Evolutionary conservation across 2,888 invertebrate species (phyloP).

Genomic region (Ectobius pallidus): DNA sequence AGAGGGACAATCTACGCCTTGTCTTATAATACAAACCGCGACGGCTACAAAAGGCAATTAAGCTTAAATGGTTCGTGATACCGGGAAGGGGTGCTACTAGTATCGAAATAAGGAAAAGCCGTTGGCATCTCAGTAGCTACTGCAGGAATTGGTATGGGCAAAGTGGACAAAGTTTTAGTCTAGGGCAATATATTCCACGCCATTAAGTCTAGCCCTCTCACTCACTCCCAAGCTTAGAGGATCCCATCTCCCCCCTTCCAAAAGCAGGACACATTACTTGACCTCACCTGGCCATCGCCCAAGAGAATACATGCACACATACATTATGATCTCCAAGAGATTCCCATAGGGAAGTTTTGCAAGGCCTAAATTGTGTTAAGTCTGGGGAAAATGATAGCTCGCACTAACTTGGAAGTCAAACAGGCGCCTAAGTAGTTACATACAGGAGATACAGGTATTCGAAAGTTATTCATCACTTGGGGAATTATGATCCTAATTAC

Average conservation of each 20-base stretch:
- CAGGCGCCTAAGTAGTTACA: too few relatives aligned
- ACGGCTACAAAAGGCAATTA: conserved; percentile 38
- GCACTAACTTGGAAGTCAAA: too few relatives aligned
- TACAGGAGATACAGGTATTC: too few relatives aligned
- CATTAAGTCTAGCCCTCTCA: conserved; percentile 38
- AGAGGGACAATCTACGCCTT: conserved; percentile 8
- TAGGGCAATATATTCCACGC: conserved; percentile 41
- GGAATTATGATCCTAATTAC: too few relatives aligned
- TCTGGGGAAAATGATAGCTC: too few relatives aligned
- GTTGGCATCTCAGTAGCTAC: conserved; percentile 1
- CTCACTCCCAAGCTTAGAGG: conserved; percentile 6
- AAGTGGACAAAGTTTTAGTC: conserved; percentile 43
- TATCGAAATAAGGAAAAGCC: conserved; percentile 22
- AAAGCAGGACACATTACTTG: conserved; percentile 28
- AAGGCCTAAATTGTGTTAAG: too few relatives aligned
- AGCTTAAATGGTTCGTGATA: conserved; percentile 40
- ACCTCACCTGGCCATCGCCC: conserved; percentile 37
- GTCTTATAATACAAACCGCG: conserved; percentile 36
- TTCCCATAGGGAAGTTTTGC: conserved; percentile 9
- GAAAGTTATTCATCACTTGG: too few relatives aligned
- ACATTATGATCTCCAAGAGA: conserved; percentile 27
- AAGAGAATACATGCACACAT: conserved; percentile 28
- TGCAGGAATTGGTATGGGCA: conserved; percentile 4
- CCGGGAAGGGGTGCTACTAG: conserved; percentile 15
- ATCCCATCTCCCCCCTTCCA: too few relatives aligned